Conservation (phyloP, 1,140 invertebrate species). For the Drosophila nigromelanica region DNA sequence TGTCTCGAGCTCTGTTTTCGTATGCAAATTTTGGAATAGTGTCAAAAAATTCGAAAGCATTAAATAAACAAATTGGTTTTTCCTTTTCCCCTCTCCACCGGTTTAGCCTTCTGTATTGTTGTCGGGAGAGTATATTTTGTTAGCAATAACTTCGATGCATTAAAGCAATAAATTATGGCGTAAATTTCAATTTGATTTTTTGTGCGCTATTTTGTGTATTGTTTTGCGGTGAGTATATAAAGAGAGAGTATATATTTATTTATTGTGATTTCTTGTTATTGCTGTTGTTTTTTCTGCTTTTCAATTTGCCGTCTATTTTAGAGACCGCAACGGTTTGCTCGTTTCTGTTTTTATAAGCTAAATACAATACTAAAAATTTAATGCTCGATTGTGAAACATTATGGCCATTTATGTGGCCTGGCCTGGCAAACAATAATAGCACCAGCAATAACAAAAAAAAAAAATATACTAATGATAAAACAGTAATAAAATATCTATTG, state of each 20-base stretch:
- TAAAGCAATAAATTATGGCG: slow-evolving; percentile 41
- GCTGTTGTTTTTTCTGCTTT: slow-evolving; percentile 12
- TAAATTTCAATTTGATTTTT: slow-evolving; percentile 47
- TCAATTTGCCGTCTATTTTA: slow-evolving; percentile 52
- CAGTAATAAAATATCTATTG: neutral
- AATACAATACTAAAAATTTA: slow-evolving; percentile 39
- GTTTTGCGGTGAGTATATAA: slow-evolving; percentile 47
- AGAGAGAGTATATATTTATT: slow-evolving; percentile 8
- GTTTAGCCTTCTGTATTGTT: neutral
- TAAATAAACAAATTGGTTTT: slow-evolving; percentile 20
- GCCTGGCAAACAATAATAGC: slow-evolving; percentile 4
- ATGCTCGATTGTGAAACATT: slow-evolving; percentile 37
- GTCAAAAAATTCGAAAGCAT: slow-evolving; percentile 14
- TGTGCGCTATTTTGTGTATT: slow-evolving; percentile 38
- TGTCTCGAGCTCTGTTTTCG: slow-evolving; percentile 38
- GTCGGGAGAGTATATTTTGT: slow-evolving; percentile 30
- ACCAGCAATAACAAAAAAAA: neutral
- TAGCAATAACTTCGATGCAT: slow-evolving; percentile 32
- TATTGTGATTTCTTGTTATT: slow-evolving; percentile 3
- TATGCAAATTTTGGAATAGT: slow-evolving; percentile 37
- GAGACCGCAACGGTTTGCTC: slow-evolving; percentile 7
- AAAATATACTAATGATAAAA: slow-evolving; percentile 17
- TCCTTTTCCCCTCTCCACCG: neutral
- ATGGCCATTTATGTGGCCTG: slow-evolving; percentile 28
- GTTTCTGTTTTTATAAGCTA: slow-evolving; percentile 18